Base-by-base conservation (phyloP, 1,140 invertebrate genomes). In the Drosophila paulistorum region DNA sequence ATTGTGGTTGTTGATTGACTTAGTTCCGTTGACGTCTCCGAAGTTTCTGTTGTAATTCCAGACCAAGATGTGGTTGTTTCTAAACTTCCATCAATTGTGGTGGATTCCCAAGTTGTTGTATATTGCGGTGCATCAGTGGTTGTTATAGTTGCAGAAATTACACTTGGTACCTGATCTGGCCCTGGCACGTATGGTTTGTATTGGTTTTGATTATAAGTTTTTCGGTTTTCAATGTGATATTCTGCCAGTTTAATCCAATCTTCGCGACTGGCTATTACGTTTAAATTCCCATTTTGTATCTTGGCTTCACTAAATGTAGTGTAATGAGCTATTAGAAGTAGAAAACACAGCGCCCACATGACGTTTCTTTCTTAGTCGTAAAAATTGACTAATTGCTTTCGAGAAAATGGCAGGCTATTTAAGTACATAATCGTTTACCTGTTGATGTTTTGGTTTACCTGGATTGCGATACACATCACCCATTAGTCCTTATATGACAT, bases 221-320 rank as follows among this genome's bases (percentile, higher is more conserved):
- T 72, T 26, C 80, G 70, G 30, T 72, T 79, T 1, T 17, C 48
- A 13, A 79, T 68, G 5, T 81, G 59, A 5, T 78, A 57, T 7
- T 79, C 79, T 0, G 81, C 69, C 20, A 74, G 26, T 7, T 26
- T 73, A n/a, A 76, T 70, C 74, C 74, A 85, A 20, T 79, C 71
- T n/a, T 81, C 70, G 1, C 68, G 55, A 37, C 41, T 79, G 1
- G 26, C 10, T 26, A 85, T 59, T 7, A 54, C 30, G 11, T 77
- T 83, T n/a, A 65, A 14, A 64, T 63, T 48, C 45, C 26, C 17
- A 7, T 2, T 41, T 41, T 55, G 20, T 7, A 33, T 5, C 61
- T 30, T 39, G 51, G 20, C 7, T 54, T 20, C 30, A 11, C 69
- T 51, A 4, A 23, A 42, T 2, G 14, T 7, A 3, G 45, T 57